phyloP scores from a whole-genome alignment of 2,888 invertebrate genomes.

The Synergus japonicus region DNA sequence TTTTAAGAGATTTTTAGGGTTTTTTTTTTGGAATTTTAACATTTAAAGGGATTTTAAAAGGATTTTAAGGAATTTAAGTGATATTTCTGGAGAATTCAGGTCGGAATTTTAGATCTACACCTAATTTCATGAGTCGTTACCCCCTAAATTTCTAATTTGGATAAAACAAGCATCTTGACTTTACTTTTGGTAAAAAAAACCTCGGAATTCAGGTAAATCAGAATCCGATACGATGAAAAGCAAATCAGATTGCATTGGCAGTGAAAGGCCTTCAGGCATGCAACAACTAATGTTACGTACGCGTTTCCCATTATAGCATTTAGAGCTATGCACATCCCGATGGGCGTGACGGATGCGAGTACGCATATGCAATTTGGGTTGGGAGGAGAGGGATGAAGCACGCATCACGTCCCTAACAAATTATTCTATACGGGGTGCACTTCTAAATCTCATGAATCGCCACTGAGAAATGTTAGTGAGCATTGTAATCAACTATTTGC shows the following conservation, averaged over 20 bases:
- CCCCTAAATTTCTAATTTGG: too few species aligned
- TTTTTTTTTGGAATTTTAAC: too few species aligned
- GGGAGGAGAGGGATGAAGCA: not conserved
- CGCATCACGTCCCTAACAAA: slow-evolving; percentile 34
- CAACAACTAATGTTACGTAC: slow-evolving; percentile 38
- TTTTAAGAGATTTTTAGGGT: too few species aligned
- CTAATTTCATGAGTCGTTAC: too few species aligned
- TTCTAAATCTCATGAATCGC: not conserved
- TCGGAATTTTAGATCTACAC: too few species aligned
- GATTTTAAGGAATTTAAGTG: too few species aligned
- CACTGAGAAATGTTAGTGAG: slow-evolving; percentile 27
- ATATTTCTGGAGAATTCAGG: too few species aligned
- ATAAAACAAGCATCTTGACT: too few species aligned
- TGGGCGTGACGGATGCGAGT: slow-evolving; percentile 39
- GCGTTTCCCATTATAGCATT: slow-evolving; percentile 40
- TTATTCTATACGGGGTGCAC: slow-evolving; percentile 23
- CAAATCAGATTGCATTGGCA: slow-evolving; percentile 26
- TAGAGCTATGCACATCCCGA: slow-evolving; percentile 35
- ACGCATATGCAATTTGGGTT: slow-evolving; percentile 29
- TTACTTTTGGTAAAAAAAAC: too few species aligned
- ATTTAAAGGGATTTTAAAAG: too few species aligned
- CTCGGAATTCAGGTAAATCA: not conserved
- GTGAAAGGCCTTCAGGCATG: slow-evolving; percentile 35
- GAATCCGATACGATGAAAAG: not conserved
- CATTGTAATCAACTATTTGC: slow-evolving; percentile 21